Evolutionary conservation across 2,797 vertebrate genomes (phyloP).

Genomic region (Hippopotamyrus pictus): DNA sequence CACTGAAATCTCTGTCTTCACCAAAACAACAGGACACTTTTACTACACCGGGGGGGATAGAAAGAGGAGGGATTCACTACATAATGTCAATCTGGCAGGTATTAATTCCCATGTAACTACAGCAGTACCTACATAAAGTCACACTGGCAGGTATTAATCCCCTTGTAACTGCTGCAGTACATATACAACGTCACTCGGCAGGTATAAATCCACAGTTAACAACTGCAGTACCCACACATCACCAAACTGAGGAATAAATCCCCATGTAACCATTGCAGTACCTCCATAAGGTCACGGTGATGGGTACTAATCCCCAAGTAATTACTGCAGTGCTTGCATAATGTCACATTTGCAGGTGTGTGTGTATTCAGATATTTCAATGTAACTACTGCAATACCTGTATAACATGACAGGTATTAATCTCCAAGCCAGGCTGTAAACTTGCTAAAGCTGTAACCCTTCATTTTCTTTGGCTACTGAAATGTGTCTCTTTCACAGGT

Average conservation of each 20-base stretch:
- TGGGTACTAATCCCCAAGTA: background rate
- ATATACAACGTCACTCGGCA: background rate
- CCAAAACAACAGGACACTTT: constrained; percentile 77
- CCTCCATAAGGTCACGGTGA: background rate
- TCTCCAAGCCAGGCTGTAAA: background rate
- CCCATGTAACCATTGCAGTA: background rate
- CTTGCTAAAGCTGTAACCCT: background rate
- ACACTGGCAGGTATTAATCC: background rate
- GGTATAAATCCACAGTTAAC: background rate
- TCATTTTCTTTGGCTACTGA: background rate
- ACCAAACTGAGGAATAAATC: background rate
- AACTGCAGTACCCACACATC: background rate
- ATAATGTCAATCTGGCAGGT: constrained; percentile 30
- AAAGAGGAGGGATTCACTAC: constrained; percentile 63
- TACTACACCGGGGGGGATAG: constrained; percentile 62
- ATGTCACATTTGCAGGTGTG: background rate
- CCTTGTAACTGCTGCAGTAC: background rate
- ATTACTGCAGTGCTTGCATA: background rate
- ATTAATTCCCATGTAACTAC: background rate
- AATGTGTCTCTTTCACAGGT: background rate
- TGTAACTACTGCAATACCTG: background rate
- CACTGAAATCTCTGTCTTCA: constrained; percentile 76
- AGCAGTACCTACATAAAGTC: background rate
- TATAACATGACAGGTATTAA: background rate
- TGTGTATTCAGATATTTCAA: background rate